phyloP scores from a whole-genome alignment of 2,113 vertebrate species.

The Murina feae region DNA sequence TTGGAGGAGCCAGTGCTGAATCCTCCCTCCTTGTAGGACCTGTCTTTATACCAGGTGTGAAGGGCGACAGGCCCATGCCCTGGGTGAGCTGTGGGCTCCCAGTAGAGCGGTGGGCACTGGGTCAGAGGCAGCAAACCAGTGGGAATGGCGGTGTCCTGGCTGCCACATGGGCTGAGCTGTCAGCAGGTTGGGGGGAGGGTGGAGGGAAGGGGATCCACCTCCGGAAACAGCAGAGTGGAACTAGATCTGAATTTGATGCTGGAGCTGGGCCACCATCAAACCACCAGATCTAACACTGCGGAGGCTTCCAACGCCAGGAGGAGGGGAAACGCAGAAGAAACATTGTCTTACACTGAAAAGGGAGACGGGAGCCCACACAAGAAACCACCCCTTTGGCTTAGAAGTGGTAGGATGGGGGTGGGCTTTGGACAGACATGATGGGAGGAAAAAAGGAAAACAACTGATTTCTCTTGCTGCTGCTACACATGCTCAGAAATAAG shows the following conservation, averaged over 20 bases:
- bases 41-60: background rate
- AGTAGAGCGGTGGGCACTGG: background rate
- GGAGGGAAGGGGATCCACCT: background rate
- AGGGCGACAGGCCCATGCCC: background rate
- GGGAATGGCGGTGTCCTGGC: accelerated
- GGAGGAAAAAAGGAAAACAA: background rate
- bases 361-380: background rate
- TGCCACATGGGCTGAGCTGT: background rate
- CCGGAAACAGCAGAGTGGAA: background rate
- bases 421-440: background rate
- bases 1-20: background rate
- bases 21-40: background rate
- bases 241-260: background rate
- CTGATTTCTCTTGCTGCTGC: background rate
- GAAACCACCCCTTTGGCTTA: background rate
- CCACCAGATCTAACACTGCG: too few species aligned
- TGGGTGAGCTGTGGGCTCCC: background rate
- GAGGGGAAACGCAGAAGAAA: background rate
- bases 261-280: background rate
- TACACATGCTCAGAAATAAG: background rate
- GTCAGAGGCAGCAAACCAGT: background rate
- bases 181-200: background rate
- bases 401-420: background rate
- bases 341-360: accelerated
- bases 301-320: too few species aligned